Evolutionary conservation across 2,797 vertebrate species (phyloP).

Genomic region (Peromyscus eremicus): DNA sequence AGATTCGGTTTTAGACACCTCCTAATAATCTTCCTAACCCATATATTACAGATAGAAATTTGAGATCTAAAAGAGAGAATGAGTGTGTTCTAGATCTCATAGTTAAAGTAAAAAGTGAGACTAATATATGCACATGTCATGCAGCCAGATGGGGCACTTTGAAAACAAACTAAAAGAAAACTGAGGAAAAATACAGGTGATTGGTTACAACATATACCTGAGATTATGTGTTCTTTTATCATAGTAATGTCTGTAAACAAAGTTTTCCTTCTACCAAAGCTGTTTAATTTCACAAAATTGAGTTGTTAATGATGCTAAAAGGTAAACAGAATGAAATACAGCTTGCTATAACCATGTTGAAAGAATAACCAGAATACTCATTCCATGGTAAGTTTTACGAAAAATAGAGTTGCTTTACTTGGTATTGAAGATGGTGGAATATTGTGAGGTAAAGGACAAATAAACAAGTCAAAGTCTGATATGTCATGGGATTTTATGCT

Average conservation of each 20-base stretch:
- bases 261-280: not conserved
- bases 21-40: conserved; percentile 19
- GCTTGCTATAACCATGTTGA: not conserved
- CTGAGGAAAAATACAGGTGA: not conserved
- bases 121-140: not conserved
- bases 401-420: not conserved
- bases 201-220: conserved; percentile 25
- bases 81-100: not conserved
- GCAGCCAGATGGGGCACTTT: not conserved
- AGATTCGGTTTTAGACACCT: conserved; percentile 3
- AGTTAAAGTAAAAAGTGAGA: conserved; percentile 25
- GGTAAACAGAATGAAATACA: not conserved
- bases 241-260: conserved; percentile 25
- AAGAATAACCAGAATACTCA: conserved; percentile 6
- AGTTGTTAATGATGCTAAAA: not conserved
- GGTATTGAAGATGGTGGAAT: conserved; percentile 4
- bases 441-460: conserved; percentile 19
- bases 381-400: conserved; percentile 24
- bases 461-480: conserved; percentile 31
- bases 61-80: conserved; percentile 25
- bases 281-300: conserved; percentile 51
- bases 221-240: conserved; percentile 24
- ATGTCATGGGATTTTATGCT: not conserved
- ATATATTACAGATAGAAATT: not conserved
- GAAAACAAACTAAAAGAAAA: conserved; percentile 51